phyloP scores from a whole-genome alignment of 2,113 vertebrate species.

The Rhynchopsitta pachyrhyncha region DNA sequence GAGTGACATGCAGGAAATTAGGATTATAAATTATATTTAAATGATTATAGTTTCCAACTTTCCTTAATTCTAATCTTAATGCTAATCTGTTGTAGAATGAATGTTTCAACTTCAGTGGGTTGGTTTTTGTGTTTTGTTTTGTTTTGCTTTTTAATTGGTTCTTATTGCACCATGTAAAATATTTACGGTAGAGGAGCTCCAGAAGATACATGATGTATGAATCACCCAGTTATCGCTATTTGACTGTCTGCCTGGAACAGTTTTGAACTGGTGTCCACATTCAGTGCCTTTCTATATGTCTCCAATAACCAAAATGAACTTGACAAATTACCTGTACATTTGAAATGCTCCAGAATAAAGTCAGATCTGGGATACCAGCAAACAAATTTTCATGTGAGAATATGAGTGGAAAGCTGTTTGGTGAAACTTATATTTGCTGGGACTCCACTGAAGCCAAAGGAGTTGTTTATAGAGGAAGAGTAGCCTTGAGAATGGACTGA shows the following conservation, averaged over 20 bases:
- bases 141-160: neutral
- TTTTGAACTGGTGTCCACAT: neutral
- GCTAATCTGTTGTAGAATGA: constrained; percentile 62
- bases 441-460: neutral
- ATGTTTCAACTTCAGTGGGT: constrained; percentile 48
- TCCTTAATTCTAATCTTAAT: constrained; percentile 73
- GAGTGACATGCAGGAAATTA: constrained; percentile 80
- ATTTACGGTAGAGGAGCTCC: neutral
- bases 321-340: neutral
- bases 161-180: constrained; percentile 23
- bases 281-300: neutral
- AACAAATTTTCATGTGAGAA: neutral
- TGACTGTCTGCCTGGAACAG: neutral
- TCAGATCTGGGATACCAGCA: neutral
- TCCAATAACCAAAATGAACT: neutral
- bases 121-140: neutral
- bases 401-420: neutral
- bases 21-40: constrained; percentile 76
- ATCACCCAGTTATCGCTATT: neutral
- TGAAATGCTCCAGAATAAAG: neutral
- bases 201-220: neutral
- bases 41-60: constrained; percentile 71
- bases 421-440: neutral
- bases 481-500: neutral
- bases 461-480: neutral